These are phyloP conservation scores for Tiliacea aurago DNA, from an alignment of 2,888 invertebrate genomes.

Conservation along the genomic window DNA sequence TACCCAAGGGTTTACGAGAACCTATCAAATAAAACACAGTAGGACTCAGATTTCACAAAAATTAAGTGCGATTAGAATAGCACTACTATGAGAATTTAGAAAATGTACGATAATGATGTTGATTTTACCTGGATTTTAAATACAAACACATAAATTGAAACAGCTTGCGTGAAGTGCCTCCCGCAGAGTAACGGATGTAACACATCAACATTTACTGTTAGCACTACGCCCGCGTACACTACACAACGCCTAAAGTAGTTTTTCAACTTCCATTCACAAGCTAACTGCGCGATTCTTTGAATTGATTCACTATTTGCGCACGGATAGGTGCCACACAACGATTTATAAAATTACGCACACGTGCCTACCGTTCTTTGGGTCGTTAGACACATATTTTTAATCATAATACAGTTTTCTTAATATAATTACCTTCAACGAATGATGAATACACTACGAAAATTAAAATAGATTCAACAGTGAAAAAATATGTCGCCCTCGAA, in stretches of 20 bases:
- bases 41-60: constrained; percentile 9
- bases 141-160: constrained; percentile 55
- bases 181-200: constrained; percentile 82
- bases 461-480: constrained; percentile 50
- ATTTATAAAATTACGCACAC: constrained; percentile 29
- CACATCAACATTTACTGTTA: constrained; percentile 81
- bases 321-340: constrained; percentile 35
- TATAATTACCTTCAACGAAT: constrained; percentile 63
- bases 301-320: constrained; percentile 65
- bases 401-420: constrained; percentile 12
- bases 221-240: constrained; percentile 69
- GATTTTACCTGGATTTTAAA: constrained; percentile 66
- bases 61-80: not conserved
- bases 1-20: not conserved
- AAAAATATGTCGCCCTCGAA: constrained; percentile 68
- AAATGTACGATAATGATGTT: constrained; percentile 45
- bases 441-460: constrained; percentile 55
- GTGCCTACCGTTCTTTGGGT: not conserved
- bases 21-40: not conserved
- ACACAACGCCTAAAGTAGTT: constrained; percentile 75
- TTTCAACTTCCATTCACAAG: constrained; percentile 78
- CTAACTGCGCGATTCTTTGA: constrained; percentile 68
- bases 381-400: not conserved
- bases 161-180: constrained; percentile 68
- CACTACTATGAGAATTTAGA: constrained; percentile 24